A percentile compares a stretch with the other conserved stretches of the same genome.
Evolutionary conservation across 2,797 vertebrate genomes (phyloP).

Genomic region (Rhinogobio ventralis): DNA sequence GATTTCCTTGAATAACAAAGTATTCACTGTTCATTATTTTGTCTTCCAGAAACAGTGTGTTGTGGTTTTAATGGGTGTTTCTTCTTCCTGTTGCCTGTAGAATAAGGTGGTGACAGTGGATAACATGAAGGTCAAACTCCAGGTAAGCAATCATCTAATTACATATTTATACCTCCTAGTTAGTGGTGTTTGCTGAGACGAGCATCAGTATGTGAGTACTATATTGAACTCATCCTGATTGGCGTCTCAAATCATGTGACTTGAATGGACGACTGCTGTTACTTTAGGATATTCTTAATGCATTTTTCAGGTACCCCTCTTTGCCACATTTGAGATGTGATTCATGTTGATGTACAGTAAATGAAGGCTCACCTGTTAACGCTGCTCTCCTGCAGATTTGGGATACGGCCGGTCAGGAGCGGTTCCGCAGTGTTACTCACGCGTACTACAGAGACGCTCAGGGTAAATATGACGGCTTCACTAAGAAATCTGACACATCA

Average conservation of each 20-base stretch:
- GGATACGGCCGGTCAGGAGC: constrained; percentile 97
- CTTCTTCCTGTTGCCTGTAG: constrained; percentile 70
- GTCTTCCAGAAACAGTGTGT: neutral
- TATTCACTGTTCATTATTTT: neutral
- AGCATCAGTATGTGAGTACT: neutral
- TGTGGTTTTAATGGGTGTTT: neutral
- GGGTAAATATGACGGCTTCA: constrained; percentile 75
- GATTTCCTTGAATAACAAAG: constrained; percentile 23
- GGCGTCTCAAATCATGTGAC: neutral
- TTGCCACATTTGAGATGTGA: neutral
- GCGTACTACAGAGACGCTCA: constrained; percentile 98
- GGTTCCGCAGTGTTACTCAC: constrained; percentile 96
- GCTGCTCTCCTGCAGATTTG: constrained; percentile 85
- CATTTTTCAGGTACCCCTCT: neutral
- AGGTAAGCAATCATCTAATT: constrained; percentile 79
- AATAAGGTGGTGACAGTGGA: constrained; percentile 96
- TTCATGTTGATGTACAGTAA: neutral
- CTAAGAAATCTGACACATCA: neutral
- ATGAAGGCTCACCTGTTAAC: neutral
- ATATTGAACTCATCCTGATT: neutral
- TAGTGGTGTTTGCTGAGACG: neutral
- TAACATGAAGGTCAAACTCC: constrained; percentile 92
- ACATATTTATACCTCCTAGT: neutral
- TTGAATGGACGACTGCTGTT: neutral
- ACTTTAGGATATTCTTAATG: neutral